Conservation (phyloP, 2,888 invertebrate species). For the Azorinus chamasolen region DNA sequence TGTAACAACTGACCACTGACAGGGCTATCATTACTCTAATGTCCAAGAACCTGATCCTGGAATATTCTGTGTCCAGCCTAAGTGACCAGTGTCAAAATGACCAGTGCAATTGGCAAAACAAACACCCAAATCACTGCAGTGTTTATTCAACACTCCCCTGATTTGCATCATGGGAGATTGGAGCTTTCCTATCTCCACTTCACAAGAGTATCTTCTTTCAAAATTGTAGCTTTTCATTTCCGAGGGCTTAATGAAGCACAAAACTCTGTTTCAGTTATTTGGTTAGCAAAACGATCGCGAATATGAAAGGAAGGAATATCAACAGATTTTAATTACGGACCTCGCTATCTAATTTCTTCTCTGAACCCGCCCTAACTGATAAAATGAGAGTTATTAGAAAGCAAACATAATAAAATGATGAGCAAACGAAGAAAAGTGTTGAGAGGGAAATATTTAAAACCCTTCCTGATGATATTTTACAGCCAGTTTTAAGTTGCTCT, state of each 20-base stretch:
- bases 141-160: constrained; percentile 55
- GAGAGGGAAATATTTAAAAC: not conserved
- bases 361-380: constrained; percentile 25
- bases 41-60: constrained; percentile 38
- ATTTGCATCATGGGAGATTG: constrained; percentile 54
- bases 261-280: constrained; percentile 57
- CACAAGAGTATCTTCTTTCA: constrained; percentile 67
- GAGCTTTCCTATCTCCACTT: constrained; percentile 50
- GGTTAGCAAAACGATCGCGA: constrained; percentile 61
- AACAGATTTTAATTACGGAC: constrained; percentile 61
- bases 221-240: constrained; percentile 66
- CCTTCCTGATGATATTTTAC: too few species aligned
- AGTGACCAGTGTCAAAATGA: constrained; percentile 59
- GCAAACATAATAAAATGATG: constrained; percentile 25
- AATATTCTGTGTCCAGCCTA: constrained; percentile 51
- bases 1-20: constrained; percentile 36
- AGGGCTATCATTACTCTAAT: constrained; percentile 41
- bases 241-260: constrained; percentile 63
- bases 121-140: constrained; percentile 47
- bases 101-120: constrained; percentile 64
- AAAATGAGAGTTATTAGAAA: constrained; percentile 27
- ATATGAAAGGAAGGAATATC: constrained; percentile 60
- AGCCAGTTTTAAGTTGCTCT: too few species aligned
- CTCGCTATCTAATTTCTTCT: constrained; percentile 46
- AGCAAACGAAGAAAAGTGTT: not conserved